Evolutionary conservation across 2,888 invertebrate genomes (phyloP).

Genomic region (Watsonalla cultraria): DNA sequence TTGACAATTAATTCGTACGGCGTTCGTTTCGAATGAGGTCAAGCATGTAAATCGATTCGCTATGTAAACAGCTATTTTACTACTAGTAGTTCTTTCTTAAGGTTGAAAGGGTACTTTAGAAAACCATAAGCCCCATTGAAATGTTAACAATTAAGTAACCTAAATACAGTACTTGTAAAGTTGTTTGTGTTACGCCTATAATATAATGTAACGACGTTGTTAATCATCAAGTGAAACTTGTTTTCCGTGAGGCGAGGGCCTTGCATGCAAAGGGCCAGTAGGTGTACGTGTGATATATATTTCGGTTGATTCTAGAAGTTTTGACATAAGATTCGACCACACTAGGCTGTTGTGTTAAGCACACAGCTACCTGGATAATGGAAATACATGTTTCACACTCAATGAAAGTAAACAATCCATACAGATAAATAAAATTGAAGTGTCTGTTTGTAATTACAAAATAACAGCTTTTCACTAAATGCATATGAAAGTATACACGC

Average conservation of each 20-base stretch:
- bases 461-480: no score
- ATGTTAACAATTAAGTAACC: background rate
- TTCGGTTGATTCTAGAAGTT: background rate
- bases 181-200: slow-evolving; percentile 8
- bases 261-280: slow-evolving; percentile 30
- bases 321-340: background rate
- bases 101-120: background rate
- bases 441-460: no score
- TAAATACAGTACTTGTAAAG: background rate
- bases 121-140: no score
- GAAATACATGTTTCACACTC: no score
- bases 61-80: slow-evolving; percentile 25
- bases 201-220: slow-evolving; percentile 17
- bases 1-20: slow-evolving; percentile 26
- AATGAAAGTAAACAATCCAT: no score
- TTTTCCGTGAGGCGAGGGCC: slow-evolving; percentile 45
- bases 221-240: slow-evolving; percentile 40
- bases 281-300: background rate
- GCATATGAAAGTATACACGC: no score
- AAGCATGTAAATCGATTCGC: slow-evolving; percentile 29
- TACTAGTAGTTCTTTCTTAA: slow-evolving; percentile 5
- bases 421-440: no score
- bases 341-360: background rate
- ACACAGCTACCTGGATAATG: no score
- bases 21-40: slow-evolving; percentile 34